phyloP scores from a whole-genome alignment of 2,888 invertebrate species.

The Parthenolecanium corni region DNA sequence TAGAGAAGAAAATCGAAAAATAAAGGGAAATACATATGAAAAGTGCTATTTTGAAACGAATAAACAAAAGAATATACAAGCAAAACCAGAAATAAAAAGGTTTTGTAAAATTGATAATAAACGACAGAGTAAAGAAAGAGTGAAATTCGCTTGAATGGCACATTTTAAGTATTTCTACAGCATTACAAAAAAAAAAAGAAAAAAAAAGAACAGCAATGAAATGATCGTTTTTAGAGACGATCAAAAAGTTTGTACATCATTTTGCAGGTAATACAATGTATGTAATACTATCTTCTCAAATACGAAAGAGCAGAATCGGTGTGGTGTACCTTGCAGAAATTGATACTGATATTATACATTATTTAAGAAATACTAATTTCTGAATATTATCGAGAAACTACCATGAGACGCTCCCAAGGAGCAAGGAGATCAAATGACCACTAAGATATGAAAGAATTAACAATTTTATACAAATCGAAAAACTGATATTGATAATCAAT shows the following conservation, averaged over 20 bases:
- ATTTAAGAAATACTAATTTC: too few species aligned
- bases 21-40: constrained; percentile 19
- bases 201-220: neutral
- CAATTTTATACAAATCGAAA: too few species aligned
- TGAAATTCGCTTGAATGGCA: constrained; percentile 8
- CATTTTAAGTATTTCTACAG: neutral
- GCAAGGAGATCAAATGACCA: too few species aligned
- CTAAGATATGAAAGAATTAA: too few species aligned
- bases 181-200: neutral
- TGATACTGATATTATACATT: too few species aligned
- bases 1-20: neutral
- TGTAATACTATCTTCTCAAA: too few species aligned
- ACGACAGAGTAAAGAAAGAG: neutral
- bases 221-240: neutral
- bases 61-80: constrained; percentile 3
- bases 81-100: constrained; percentile 7
- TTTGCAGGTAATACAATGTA: neutral
- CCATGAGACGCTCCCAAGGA: too few species aligned
- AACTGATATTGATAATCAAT: too few species aligned
- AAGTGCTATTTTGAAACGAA: constrained; percentile 16
- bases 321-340: too few species aligned
- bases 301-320: too few species aligned
- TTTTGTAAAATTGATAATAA: neutral
- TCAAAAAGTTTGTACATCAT: too few species aligned
- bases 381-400: too few species aligned